These are phyloP conservation scores for Sebastes matsubarae DNA, from an alignment of 2,797 vertebrate species.

Conservation along the genomic window DNA sequence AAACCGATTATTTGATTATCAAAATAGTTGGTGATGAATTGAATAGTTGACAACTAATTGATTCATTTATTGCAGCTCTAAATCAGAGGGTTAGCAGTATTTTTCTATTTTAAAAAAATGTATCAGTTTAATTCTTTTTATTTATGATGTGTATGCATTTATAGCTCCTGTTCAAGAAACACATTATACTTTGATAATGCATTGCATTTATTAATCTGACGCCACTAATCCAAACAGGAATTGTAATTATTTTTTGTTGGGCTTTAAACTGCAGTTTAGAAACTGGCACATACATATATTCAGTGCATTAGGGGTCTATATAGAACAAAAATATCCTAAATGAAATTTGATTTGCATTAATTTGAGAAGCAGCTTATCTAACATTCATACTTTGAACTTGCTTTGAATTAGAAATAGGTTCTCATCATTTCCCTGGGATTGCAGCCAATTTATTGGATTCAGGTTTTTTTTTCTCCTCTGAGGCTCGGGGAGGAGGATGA, in stretches of 20 bases:
- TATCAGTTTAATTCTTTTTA: conserved; percentile 7
- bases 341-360: conserved; percentile 80
- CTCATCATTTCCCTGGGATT: conserved; percentile 76
- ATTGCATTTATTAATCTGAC: conserved; percentile 57
- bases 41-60: no score
- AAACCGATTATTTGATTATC: no score
- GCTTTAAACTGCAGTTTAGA: conserved; percentile 56
- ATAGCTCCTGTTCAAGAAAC: conserved; percentile 16
- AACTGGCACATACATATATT: conserved; percentile 59
- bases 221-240: conserved; percentile 60
- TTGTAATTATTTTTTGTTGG: conserved; percentile 38
- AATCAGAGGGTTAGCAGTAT: neutral
- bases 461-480: conserved; percentile 21
- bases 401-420: conserved; percentile 78
- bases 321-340: conserved; percentile 75
- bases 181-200: conserved; percentile 36
- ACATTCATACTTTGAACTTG: conserved; percentile 76
- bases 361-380: conserved; percentile 75
- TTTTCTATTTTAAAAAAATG: neutral
- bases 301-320: conserved; percentile 55
- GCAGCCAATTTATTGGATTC: conserved; percentile 79
- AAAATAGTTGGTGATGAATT: no score
- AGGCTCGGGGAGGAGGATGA: conserved; percentile 64
- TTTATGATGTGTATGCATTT: conserved; percentile 13
- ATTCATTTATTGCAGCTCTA: no score